Conservation (phyloP, 2,797 vertebrate genomes). For the Crax fasciolata region DNA sequence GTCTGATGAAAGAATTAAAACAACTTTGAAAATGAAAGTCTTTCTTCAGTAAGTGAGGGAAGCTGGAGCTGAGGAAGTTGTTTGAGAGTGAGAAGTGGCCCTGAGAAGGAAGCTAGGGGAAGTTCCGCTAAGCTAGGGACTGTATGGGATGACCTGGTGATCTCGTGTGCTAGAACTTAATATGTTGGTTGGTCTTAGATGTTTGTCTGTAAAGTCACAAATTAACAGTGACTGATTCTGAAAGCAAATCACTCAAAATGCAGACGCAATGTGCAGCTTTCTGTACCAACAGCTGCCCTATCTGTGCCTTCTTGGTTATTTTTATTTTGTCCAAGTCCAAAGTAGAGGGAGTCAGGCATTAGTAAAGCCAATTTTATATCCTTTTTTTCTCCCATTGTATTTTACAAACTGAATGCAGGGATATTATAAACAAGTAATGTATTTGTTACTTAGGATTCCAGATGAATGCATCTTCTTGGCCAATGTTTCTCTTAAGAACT, state of each 20-base stretch:
- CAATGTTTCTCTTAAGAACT: slow-evolving; percentile 94
- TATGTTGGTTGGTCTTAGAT: not conserved
- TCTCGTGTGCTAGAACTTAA: not conserved
- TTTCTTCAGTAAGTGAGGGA: not conserved
- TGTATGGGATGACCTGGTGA: not conserved
- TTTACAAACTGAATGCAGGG: not conserved
- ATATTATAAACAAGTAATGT: slow-evolving; percentile 21
- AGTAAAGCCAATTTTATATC: not conserved
- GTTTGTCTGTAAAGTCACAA: not conserved
- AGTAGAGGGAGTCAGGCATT: not conserved
- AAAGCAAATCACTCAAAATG: not conserved
- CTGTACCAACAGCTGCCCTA: accelerated
- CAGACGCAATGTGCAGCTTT: not conserved
- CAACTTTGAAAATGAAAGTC: not conserved
- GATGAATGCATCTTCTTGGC: slow-evolving; percentile 97
- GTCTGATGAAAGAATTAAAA: not conserved
- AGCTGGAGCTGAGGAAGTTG: not conserved
- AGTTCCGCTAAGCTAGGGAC: not conserved
- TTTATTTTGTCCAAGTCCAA: not conserved
- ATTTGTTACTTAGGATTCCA: slow-evolving; percentile 88
- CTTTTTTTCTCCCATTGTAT: not conserved
- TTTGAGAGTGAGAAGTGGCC: not conserved
- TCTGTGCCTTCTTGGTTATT: not conserved
- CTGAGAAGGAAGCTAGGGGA: not conserved
- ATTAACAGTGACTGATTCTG: not conserved